Base-by-base conservation (phyloP, 1,140 invertebrate species). In the Trachymyrmex cornetzi region DNA sequence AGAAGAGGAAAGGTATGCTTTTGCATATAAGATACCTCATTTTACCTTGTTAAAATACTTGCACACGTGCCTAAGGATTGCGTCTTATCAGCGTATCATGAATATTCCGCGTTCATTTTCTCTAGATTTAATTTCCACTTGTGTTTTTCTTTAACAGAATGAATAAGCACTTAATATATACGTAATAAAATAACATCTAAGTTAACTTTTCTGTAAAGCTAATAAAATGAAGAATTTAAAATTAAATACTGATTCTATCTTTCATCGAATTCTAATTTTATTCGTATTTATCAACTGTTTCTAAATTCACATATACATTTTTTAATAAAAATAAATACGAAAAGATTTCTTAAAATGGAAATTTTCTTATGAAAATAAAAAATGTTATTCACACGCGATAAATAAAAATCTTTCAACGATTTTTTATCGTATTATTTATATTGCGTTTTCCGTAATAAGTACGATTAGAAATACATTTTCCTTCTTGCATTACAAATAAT, bases 51-150 rank as follows among this genome's bases (percentile, higher is more conserved):
- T 81, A 67, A 81, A 81, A 38, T 71, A 81, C 64, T 27, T 69
- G 50, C 69, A 81, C 24, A 81, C 66, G 50, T 67, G 61, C n/a
- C 53, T 81, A 71, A 81, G 34, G 30, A 81, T 44, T 59, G 64
- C 66, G 16, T 19, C 14, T 81, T 24, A 30, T 22, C 30, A 38
- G 48, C 11, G 50, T 71, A 38, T 81, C 50, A 71, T 81, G 53
- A 81, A 81, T 81, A 81, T 81, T 81, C 34, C 24, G 11, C 22
- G 16, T 81, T 71, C 50, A 81, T 81, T 81, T 71, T 57, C 50
- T 44, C 16, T 57, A 71, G 22, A 71, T 81, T 57, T 81, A 81
- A 69, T 81, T 71, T 57, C 30, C 34, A 11, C n/a, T 71, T 44
- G 34, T 59, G 71, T 71, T 59, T 81, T 81, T 71, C 30, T 81